Percentiles rank a stretch among this genome's conserved stretches.
phyloP scores from a whole-genome alignment of 1,140 invertebrate genomes.

The Pomacea maculata region DNA sequence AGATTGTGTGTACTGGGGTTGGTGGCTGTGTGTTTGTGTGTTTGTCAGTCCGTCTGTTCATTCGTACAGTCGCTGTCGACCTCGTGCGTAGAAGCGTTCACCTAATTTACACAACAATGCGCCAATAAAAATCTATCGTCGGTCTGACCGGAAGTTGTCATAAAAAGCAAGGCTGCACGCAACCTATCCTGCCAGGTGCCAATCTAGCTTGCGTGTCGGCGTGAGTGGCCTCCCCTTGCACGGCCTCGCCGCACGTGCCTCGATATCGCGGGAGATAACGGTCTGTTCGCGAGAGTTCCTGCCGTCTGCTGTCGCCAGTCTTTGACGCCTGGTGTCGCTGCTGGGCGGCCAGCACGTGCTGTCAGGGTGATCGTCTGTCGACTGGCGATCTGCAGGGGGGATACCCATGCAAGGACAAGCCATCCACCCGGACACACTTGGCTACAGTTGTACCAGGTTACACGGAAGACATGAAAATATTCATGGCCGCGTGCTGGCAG shows the following conservation, averaged over 20 bases:
- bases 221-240: neutral
- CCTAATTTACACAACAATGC: neutral
- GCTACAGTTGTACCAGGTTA: too few relatives aligned
- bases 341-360: neutral
- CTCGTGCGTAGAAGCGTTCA: neutral
- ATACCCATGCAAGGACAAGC: neutral
- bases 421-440: too few relatives aligned
- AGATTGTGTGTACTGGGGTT: neutral
- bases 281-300: neutral
- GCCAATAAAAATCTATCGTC: neutral
- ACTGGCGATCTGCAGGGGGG: neutral
- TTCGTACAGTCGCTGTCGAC: too few relatives aligned
- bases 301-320: neutral
- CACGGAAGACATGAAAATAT: too few relatives aligned
- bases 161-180: neutral
- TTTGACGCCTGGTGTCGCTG: neutral
- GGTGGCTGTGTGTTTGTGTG: neutral
- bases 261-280: neutral
- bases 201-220: slow-evolving; percentile 7
- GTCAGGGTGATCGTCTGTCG: neutral
- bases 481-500: too few relatives aligned
- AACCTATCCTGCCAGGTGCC: neutral
- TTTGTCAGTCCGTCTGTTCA: too few relatives aligned
- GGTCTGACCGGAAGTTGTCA: neutral
- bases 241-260: slow-evolving; percentile 1